Conservation (phyloP, 2,113 vertebrate species). For the Morone saxatilis region DNA sequence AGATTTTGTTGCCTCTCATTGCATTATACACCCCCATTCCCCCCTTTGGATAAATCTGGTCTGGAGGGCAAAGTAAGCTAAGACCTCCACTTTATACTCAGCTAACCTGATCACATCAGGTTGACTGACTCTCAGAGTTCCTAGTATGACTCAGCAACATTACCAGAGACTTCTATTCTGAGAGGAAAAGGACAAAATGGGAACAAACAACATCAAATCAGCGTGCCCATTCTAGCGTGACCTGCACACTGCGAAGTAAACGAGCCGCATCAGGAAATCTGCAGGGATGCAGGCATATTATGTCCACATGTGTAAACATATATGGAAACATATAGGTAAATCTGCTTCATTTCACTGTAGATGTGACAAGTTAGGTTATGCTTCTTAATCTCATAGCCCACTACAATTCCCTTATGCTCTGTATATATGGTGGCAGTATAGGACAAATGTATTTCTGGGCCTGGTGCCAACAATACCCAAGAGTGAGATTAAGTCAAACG, state of each 20-base stretch:
- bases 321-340: slow-evolving; percentile 14
- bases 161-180: not conserved
- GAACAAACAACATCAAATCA: slow-evolving; percentile 46
- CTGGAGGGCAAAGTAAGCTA: slow-evolving; percentile 6
- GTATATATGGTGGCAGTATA: slow-evolving; percentile 46
- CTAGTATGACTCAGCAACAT: slow-evolving; percentile 60
- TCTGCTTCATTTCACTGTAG: not conserved
- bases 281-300: slow-evolving; percentile 12
- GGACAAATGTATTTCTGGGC: slow-evolving; percentile 75
- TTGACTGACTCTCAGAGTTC: slow-evolving; percentile 45
- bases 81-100: slow-evolving; percentile 2
- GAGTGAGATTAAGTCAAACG: slow-evolving; percentile 74
- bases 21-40: not conserved
- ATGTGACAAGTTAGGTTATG: not conserved
- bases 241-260: slow-evolving; percentile 42
- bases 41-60: not conserved
- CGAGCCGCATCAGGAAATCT: slow-evolving; percentile 14
- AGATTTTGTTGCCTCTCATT: not conserved
- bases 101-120: slow-evolving; percentile 53
- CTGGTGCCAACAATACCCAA: slow-evolving; percentile 74
- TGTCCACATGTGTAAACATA: not conserved
- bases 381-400: slow-evolving; percentile 9
- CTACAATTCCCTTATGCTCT: slow-evolving; percentile 23
- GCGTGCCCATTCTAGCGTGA: slow-evolving; percentile 22
- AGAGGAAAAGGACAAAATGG: slow-evolving; percentile 42